Evolutionary conservation across 1,140 invertebrate genomes (phyloP), one percentile per base, ranked within the genome.

Genomic region (Procambarus clarkii): DNA sequence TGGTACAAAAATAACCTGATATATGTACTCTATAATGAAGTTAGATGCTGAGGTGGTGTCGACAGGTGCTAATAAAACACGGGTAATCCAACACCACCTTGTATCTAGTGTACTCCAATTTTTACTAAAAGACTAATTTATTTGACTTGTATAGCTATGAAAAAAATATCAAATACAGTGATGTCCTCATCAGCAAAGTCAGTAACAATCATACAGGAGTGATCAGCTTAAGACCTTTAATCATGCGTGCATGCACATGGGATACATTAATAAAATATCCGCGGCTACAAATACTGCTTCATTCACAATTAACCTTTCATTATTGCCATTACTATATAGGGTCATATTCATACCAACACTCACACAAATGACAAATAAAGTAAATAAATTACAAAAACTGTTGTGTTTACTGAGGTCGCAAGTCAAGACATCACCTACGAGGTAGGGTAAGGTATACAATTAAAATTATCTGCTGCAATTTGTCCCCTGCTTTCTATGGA

Each of bases 1-100:
- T 91, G 89, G 89, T 91, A 91, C 89, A 91, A 91, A 91, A 91
- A 91, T 91, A 91, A 91, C 89, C 89, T 86, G 89, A 91, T 84
- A 91, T 91, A 91, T 91, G 89, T 91, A 89, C 77, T 91, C 71
- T 90, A 74, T 91, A 91, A 85, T 79, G 48, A 78, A 91, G 83
- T 85, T 78, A 91, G 89, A 91, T 80, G 82, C 77, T 79, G 82
- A 78, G 80, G 79, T 48, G 89, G 89, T 88, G 87, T 86, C 86
- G 82, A 76, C 24, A n/a, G 71, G 81, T 74, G 54, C 76, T 74
- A 45, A 81, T 81, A 13, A n/a, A 81, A 21, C 50, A n/a, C 50
- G 46, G 46, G 48, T 85, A 58, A 18, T 50, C 81, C 89, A 60
- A 91, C 89, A 91, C 89, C 58, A 34, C 83, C 89, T 86, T 79